Evolutionary conservation across 2,113 vertebrate species (phyloP).

Genomic region (Symphodus melops): DNA sequence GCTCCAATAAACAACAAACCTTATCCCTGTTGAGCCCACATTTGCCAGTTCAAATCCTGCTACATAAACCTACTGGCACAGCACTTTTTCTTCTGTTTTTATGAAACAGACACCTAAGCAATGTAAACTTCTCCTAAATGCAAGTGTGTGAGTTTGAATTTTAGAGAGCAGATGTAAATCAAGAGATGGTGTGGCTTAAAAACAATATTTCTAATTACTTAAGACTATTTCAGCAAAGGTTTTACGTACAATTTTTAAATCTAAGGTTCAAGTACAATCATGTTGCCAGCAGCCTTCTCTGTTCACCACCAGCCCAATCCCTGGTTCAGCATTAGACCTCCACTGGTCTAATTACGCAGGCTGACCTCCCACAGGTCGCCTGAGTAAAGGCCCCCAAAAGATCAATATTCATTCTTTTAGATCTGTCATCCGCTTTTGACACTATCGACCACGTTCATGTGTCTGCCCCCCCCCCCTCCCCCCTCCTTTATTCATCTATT

Average conservation of each 20-base stretch:
- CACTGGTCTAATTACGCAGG: constrained; percentile 82
- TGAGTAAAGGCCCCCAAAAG: constrained; percentile 76
- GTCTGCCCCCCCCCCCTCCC: constrained; percentile 70
- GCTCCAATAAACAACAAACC: constrained; percentile 66
- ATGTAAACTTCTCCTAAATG: constrained; percentile 21
- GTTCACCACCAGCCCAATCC: constrained; percentile 32
- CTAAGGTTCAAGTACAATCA: constrained; percentile 4
- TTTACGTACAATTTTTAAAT: constrained; percentile 1
- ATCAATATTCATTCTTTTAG: constrained; percentile 91
- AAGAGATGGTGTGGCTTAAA: not conserved
- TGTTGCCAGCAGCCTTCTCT: constrained; percentile 10
- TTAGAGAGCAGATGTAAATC: constrained; percentile 20
- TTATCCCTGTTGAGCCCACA: constrained; percentile 61
- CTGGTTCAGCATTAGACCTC: constrained; percentile 61
- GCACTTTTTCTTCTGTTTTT: constrained; percentile 16
- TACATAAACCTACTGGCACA: constrained; percentile 52
- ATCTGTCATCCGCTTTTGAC: constrained; percentile 89
- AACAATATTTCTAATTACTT: not conserved
- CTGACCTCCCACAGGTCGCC: constrained; percentile 86
- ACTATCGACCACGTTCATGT: constrained; percentile 84
- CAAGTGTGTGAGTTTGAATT: constrained; percentile 7
- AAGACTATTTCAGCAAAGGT: not conserved
- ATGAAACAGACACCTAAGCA: constrained; percentile 3
- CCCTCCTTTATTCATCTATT: constrained; percentile 82
- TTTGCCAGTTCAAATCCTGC: constrained; percentile 51